A percentile compares a stretch with the other conserved stretches of the same genome.
These are phyloP conservation scores for Aelia acuminata DNA, from an alignment of 2,888 invertebrate genomes.

Conservation along the genomic window DNA sequence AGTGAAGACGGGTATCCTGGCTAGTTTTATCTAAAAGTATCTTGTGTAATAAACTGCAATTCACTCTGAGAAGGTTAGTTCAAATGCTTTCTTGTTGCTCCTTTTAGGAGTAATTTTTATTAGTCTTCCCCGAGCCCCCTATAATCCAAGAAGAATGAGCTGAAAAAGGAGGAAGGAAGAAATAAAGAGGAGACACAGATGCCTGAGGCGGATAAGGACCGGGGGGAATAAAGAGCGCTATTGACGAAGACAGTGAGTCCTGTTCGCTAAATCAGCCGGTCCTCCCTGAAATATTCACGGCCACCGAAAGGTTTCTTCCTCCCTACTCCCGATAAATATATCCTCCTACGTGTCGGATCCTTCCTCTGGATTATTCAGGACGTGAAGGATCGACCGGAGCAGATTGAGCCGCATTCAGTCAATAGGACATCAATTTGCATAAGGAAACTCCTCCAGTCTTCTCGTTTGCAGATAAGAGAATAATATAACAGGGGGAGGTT, in stretches of 20 bases:
- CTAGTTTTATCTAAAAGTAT: too few relatives aligned
- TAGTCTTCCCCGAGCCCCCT: background rate
- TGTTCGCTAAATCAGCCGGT: slow-evolving; percentile 23
- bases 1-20: too few relatives aligned
- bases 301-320: slow-evolving; percentile 31
- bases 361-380: slow-evolving; percentile 19
- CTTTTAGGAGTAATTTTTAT: background rate
- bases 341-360: slow-evolving; percentile 7
- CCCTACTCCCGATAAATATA: background rate
- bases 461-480: slow-evolving; percentile 32
- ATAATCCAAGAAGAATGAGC: background rate
- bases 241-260: slow-evolving; percentile 27
- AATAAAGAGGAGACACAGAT: slow-evolving; percentile 15
- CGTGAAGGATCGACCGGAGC: slow-evolving; percentile 10
- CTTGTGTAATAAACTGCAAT: too few relatives aligned
- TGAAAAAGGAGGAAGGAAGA: background rate
- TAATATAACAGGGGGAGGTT: slow-evolving; percentile 41
- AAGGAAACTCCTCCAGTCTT: slow-evolving; percentile 26
- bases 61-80: too few relatives aligned
- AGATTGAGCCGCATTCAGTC: slow-evolving; percentile 46
- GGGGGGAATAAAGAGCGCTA: slow-evolving; percentile 5
- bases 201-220: background rate
- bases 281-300: slow-evolving; percentile 3
- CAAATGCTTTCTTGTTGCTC: too few relatives aligned
- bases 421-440: slow-evolving; percentile 54